Evolutionary conservation across 1,140 invertebrate genomes (phyloP), one percentile per base, ranked within the genome.

Genomic region (Holcopasites calliopsidis): DNA sequence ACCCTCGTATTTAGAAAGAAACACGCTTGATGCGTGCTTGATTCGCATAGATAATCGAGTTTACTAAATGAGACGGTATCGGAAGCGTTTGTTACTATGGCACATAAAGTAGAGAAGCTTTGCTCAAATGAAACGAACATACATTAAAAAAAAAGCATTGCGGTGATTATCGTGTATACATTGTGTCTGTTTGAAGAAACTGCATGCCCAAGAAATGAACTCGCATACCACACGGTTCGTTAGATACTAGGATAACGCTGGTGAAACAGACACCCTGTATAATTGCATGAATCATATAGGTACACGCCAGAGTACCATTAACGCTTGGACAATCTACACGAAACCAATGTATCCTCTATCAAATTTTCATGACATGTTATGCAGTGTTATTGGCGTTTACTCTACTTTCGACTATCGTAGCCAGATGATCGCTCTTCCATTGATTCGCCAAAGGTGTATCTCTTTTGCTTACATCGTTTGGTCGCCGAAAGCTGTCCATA

Each of bases 401-500:
- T 72, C 8, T 60, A 26, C 28, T 31, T 54, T 42, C 64, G 26
- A 49, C 40, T 28, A 23, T 50, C 11, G 23, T 31, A 3, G 23
- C 3, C 6, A 55, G 23, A 64, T 8, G 8, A 78, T 49, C 1
- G 47, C n/a, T 65, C 23, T 21, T 52, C 38, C 16, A 28, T 50
- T 47, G 23, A 35, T 11, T 42, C 1, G 16, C 10, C 3, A 33
- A 1, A 3, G 31, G 33, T 38, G 28, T n/a, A 28, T 18, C 57
- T 13, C 6, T 31, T 35, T 8, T 60, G 94, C 96, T 95, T 92
- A 97, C 96, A 93, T 98, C 96, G 74, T 94, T 95, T 18, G 94
- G 94, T 87, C 95, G 92, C 58, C 95, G 93, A 76, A 95, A 96
- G 11, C 96, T 97, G 86, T 97, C 97, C 84, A 96, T 95, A 33